Percentiles rank a stretch among this genome's conserved stretches.
Conservation (phyloP, 2,888 invertebrate genomes). For the Masnerella sp. region DNA sequence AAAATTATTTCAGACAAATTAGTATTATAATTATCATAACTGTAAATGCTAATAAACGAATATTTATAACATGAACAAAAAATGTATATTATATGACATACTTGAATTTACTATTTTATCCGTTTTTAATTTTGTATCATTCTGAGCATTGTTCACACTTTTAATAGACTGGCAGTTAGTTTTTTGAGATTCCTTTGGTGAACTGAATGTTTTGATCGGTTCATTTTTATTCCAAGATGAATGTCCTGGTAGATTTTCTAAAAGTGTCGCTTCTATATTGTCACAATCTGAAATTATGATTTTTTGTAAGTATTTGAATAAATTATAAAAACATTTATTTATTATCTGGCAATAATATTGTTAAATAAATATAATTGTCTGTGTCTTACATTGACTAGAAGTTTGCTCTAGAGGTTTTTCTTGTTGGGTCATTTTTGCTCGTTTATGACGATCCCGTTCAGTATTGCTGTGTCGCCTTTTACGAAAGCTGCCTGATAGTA, state of each 20-base stretch:
- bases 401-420: slow-evolving; percentile 59
- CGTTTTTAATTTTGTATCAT: not conserved
- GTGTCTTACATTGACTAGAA: slow-evolving; percentile 55
- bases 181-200: slow-evolving; percentile 26
- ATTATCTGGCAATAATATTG: no score
- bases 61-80: no score
- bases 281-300: slow-evolving; percentile 61
- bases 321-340: no score
- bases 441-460: slow-evolving; percentile 71
- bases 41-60: no score
- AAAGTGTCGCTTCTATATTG: slow-evolving; percentile 70
- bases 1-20: no score
- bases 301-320: no score
- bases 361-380: no score
- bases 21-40: no score
- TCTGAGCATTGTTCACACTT: slow-evolving; percentile 9
- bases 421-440: slow-evolving; percentile 64
- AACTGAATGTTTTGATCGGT: not conserved
- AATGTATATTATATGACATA: no score
- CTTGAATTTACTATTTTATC: slow-evolving; percentile 20
- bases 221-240: slow-evolving; percentile 53
- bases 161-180: not conserved
- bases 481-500: slow-evolving; percentile 68
- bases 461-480: slow-evolving; percentile 71
- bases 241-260: slow-evolving; percentile 72